Evolutionary conservation across 2,888 invertebrate genomes (phyloP).

Genomic region (Pyrochroa serraticornis): DNA sequence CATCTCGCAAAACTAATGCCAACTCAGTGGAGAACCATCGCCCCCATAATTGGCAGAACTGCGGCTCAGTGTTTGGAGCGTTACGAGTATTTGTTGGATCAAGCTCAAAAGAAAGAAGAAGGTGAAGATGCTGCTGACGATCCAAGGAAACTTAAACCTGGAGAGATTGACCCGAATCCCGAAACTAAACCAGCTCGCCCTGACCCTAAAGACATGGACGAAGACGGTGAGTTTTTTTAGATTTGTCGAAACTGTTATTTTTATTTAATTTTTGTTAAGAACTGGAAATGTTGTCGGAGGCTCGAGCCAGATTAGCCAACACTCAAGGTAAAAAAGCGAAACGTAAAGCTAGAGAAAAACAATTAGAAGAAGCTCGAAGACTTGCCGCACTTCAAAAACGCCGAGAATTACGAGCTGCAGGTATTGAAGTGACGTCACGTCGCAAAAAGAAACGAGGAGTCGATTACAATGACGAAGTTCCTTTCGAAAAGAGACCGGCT

Average conservation of each 20-base stretch:
- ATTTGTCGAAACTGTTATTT: too few species aligned
- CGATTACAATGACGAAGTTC: constrained; percentile 96
- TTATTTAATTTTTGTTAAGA: constrained; percentile 74
- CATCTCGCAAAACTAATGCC: constrained; percentile 99
- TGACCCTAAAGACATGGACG: constrained; percentile 99
- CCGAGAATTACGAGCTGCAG: constrained; percentile 96
- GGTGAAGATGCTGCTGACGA: constrained; percentile 93
- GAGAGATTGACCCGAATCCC: constrained; percentile 99
- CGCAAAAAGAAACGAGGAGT: constrained; percentile 86
- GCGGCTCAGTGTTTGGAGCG: constrained; percentile 98
- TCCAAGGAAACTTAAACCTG: constrained; percentile 95
- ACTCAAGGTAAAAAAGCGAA: constrained; percentile 97
- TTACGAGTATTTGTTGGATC: constrained; percentile 95
- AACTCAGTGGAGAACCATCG: constrained; percentile 99
- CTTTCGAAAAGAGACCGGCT: constrained; percentile 94
- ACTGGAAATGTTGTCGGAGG: constrained; percentile 99
- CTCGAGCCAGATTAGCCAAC: constrained; percentile 96
- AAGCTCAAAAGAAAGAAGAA: constrained; percentile 90
- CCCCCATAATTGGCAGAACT: constrained; percentile 97
- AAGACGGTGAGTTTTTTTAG: constrained; percentile 77
- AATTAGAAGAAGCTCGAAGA: constrained; percentile 95
- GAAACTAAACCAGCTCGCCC: constrained; percentile 99
- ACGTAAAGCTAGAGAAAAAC: constrained; percentile 95
- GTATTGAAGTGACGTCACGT: constrained; percentile 71
- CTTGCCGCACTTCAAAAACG: constrained; percentile 97